These are phyloP conservation scores for Hirtodrosophila alboralis DNA, from an alignment of 2,888 invertebrate species.

Conservation along the genomic window DNA sequence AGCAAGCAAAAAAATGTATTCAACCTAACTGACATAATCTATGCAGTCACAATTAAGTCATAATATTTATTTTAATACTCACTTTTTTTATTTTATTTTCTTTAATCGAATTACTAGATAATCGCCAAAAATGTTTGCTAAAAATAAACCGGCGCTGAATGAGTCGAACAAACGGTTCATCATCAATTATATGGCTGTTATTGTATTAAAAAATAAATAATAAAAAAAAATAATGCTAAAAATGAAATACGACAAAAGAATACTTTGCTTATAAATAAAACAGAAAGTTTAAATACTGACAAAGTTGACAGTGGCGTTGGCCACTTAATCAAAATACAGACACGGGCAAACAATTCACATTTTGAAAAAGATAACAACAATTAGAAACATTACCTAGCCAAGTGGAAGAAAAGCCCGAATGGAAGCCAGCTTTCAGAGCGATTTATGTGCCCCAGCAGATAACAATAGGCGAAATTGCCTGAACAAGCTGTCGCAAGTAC, in stretches of 20 bases:
- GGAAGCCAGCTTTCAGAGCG: conserved; percentile 46
- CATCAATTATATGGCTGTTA: conserved; percentile 69
- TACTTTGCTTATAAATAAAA: conserved; percentile 60
- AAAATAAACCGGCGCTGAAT: conserved; percentile 46
- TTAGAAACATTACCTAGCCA: conserved; percentile 40
- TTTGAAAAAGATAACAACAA: conserved; percentile 61
- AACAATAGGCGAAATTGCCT: conserved; percentile 58
- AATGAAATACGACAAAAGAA: conserved; percentile 55
- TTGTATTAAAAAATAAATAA: conserved; percentile 12
- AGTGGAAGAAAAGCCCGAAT: conserved; percentile 49
- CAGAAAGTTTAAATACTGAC: conserved; percentile 43
- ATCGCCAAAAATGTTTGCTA: conserved; percentile 24
- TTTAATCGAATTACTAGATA: conserved; percentile 23
- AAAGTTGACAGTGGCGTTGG: conserved; percentile 50
- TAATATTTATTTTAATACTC: neutral
- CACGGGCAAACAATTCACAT: conserved; percentile 74
- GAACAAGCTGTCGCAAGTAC: conserved; percentile 63
- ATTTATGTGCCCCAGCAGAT: conserved; percentile 60
- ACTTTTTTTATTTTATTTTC: neutral
- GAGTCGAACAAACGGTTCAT: conserved; percentile 46
- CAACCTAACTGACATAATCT: neutral
- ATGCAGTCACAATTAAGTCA: neutral
- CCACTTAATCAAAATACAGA: conserved; percentile 77
- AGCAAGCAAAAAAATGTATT: too few relatives aligned
- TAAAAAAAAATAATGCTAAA: conserved; percentile 1